Base-by-base conservation (phyloP, 2,888 invertebrate genomes). In the Andrena marginata region DNA sequence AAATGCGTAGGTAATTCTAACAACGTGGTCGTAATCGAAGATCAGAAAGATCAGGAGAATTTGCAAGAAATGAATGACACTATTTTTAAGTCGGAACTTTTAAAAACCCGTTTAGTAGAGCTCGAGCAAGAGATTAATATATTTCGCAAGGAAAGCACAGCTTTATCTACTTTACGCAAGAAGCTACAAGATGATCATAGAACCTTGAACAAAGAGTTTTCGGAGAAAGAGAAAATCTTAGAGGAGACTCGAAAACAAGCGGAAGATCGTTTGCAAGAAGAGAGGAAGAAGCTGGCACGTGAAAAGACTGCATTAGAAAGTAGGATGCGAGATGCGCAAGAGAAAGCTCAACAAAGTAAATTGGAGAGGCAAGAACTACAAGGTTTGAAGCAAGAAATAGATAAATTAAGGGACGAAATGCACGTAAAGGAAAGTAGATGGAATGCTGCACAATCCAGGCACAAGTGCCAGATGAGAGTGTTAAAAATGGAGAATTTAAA, bases 361-460 rank as follows among this genome's bases (percentile, higher is more conserved):
- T 96, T 96, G 91, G 97, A 97, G 80, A 96, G 96, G 85, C 96
- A 96, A 90, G 97, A 97, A 94, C 95, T 97, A 13, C 93, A 95
- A 0, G 95, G 94, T 84, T 93, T 97, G 10, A 97, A 96, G 89
- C 95, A 96, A 77, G 96, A 97, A 93, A 93, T 97, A 49, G 95
- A 94, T 72, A 95, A 96, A 62, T 93, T 97, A 0, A 96, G 96
- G 92, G 96, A 96, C 83, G 96, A 97, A 85, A 94, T 97, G 23
- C 96, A 96, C 90, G 92, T 96, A n/a, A 97, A 97, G 94, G 97
- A 97, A 89, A 96, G 96, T 20, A 96, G 96, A 89, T 96, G 96
- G 91, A 96, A 96, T 5, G 96, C 97, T 0, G 95, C 96, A 0
- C 97, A 97, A 90, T 97, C 97, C 0, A 95, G 97, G 85, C 94